Evolutionary conservation across 2,113 vertebrate genomes (phyloP), one percentile per base, ranked within the genome.

Genomic region (Poecile atricapillus): DNA sequence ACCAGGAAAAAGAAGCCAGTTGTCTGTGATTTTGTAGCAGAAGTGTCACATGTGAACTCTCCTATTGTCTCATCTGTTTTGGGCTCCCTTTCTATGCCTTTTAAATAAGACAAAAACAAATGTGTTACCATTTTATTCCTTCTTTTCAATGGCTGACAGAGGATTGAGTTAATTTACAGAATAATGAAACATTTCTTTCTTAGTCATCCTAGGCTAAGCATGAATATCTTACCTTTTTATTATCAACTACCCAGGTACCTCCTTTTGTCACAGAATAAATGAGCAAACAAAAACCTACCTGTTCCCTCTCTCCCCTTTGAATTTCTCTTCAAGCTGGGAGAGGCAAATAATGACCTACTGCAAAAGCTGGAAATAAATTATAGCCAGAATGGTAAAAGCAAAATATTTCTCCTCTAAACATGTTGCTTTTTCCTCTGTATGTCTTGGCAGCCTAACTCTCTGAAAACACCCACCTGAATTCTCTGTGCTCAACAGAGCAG

Each of bases 391-490:
- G 13, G 56, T n/a, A 90, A 93, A 93, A 88, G 37, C 21, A 90
- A 95, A 94, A 87, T 92, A 83, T 93, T 95, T 95, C 52, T 90
- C 68, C 25, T 88, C 82, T 86, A 93, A 96, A 94, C 39, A 65
- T 62, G 74, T 79, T 92, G 65, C 0, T 70, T 94, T 93, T 92
- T 28, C 60, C 47, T 94, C 71, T 93, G 67, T 95, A 10, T 96
- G 28, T 94, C 71, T 97, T 96, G 95, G 93, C 90, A 95, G 95
- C 44, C 68, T 86, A 60, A 74, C 47, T 19, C 17, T 88, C 83
- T 75, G 92, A 90, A 85, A 95, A 86, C 75, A 94, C 59, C 56
- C 47, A 63, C 60, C 92, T 89, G 82, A 92, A 93, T 96, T 94
- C 85, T 85, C 91, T 22, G 46, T 4, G 5, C 46, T 94, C 81